A percentile compares a stretch with the other conserved stretches of the same genome.
Evolutionary conservation across 2,797 vertebrate species (phyloP).

Genomic region (Aphelocoma californica): DNA sequence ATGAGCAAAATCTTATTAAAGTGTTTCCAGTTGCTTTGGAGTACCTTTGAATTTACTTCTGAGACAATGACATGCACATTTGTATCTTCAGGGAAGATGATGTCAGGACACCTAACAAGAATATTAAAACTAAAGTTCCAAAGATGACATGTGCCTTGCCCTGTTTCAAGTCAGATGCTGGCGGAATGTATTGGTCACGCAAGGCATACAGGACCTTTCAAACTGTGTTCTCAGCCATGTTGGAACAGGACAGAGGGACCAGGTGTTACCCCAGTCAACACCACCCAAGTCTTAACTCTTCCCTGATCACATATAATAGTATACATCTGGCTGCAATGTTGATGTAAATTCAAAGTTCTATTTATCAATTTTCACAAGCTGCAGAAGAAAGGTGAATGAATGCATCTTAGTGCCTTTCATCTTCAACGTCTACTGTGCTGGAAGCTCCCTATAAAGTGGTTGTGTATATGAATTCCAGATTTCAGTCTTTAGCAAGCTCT

Average conservation of each 20-base stretch:
- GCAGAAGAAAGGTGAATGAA: not conserved
- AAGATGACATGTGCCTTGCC: not conserved
- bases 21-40: not conserved
- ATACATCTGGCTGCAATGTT: not conserved
- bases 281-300: not conserved
- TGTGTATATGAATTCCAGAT: constrained; percentile 4
- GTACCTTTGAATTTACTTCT: not conserved
- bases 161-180: not conserved
- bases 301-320: not conserved
- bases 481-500: not conserved
- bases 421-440: not conserved
- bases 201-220: not conserved
- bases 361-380: not conserved
- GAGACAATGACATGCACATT: not conserved
- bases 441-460: not conserved
- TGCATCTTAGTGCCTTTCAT: not conserved
- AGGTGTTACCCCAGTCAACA: not conserved
- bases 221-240: not conserved
- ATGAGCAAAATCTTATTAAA: not conserved
- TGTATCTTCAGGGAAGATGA: not conserved
- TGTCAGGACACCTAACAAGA: not conserved
- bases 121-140: not conserved
- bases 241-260: not conserved
- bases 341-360: not conserved
- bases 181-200: not conserved